A percentile compares a stretch with the other conserved stretches of the same genome.
phyloP scores from a whole-genome alignment of 2,888 invertebrate species.

The Galerucella pusilla region DNA sequence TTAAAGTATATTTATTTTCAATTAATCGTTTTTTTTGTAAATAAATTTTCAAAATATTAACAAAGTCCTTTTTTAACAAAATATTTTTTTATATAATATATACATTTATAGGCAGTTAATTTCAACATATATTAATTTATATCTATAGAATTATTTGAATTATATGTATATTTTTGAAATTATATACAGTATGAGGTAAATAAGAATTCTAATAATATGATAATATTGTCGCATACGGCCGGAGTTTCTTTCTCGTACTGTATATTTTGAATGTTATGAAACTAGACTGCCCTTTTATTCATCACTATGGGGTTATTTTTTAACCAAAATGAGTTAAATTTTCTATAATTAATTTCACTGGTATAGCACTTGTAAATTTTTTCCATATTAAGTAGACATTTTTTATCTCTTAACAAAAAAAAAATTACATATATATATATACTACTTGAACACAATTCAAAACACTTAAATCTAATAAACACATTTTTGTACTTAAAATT shows the following conservation, averaged over 20 bases:
- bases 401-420: background rate
- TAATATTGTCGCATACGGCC: background rate
- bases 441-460: slow-evolving; percentile 2
- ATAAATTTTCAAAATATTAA: slow-evolving; percentile 32
- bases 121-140: background rate
- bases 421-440: background rate
- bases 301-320: slow-evolving; percentile 12
- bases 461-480: slow-evolving; percentile 13
- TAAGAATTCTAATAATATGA: background rate
- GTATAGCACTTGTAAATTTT: slow-evolving; percentile 5
- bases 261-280: background rate
- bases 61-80: slow-evolving; percentile 30
- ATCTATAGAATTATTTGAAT: background rate
- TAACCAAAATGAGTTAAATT: background rate
- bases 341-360: slow-evolving; percentile 1
- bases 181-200: no score
- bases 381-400: background rate
- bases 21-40: slow-evolving; percentile 22
- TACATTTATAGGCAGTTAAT: slow-evolving; percentile 16
- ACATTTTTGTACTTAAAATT: slow-evolving; percentile 2
- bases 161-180: no score
- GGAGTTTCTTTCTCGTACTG: no score
- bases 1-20: slow-evolving; percentile 12
- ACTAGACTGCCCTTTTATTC: background rate
- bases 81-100: slow-evolving; percentile 12